Evolutionary conservation across 1,140 invertebrate species (phyloP), one percentile per base, ranked within the genome.

Genomic region (Aethina tumida): DNA sequence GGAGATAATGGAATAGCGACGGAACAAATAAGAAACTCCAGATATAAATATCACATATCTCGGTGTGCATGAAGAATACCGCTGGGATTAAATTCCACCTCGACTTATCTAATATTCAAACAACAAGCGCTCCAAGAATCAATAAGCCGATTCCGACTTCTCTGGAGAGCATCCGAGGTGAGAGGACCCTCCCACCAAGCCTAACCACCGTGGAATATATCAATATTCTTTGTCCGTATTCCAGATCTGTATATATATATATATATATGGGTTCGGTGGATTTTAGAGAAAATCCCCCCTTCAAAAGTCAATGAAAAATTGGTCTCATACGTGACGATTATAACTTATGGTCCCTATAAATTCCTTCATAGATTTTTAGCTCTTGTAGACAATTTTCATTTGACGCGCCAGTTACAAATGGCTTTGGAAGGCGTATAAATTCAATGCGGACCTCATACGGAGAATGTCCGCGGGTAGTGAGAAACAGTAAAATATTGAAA

Each of bases 61-160:
- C 16, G 17, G 30, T 40, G 22, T 25, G 36, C 37, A 41, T 49
- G 35, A 31, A 12, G 44, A 42, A 49, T 49, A 33, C 43, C 43
- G 28, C 6, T 17, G 43, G 47, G 47, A 46, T 49, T 49, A 43
- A 49, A 49, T 49, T 46, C 47, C 43, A 37, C 46, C 47, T 49
- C 35, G 30, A 43, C 43, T 46, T 46, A 49, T 49, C 43, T 49
- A 49, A 49, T 49, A 49, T 49, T 49, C 43, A 49, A 49, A 49
- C 47, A 49, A 49, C 44, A 49, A 46, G 39, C 47, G 41, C 44
- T 35, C 31, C n/a, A 35, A 42, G 41, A 49, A 49, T 49, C 47
- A 49, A 49, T 49, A 49, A 49, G 44, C 29, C 41, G 47, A 43
- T 46, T 18, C 35, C 26, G 14, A 9, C 13, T 13, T 17, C 12